Percentiles rank a stretch among this genome's conserved stretches.
Evolutionary conservation across 2,113 vertebrate species (phyloP).

Genomic region (Bolborhynchus lineola): DNA sequence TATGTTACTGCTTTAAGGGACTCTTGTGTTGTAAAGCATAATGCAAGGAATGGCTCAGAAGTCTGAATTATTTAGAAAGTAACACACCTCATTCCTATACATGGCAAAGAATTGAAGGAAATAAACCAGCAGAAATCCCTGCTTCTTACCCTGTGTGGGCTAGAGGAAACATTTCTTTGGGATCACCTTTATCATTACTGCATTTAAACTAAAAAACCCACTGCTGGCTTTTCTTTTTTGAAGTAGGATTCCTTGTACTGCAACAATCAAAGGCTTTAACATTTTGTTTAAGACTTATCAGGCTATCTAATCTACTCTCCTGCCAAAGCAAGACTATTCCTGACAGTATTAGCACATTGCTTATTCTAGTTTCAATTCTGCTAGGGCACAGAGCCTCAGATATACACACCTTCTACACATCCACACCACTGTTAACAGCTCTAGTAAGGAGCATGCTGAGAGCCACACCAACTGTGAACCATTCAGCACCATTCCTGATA

Average conservation of each 20-base stretch:
- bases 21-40: background rate
- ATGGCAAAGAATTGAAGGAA: background rate
- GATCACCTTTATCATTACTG: background rate
- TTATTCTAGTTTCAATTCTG: constrained; percentile 39
- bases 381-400: background rate
- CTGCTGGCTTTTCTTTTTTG: background rate
- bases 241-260: background rate
- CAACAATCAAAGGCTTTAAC: background rate
- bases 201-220: background rate
- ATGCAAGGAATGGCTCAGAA: background rate
- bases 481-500: background rate
- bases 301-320: background rate
- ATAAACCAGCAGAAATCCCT: background rate
- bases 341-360: constrained; percentile 23
- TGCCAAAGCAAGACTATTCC: constrained; percentile 55
- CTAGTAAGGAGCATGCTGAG: background rate
- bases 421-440: background rate
- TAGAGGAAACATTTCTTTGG: background rate
- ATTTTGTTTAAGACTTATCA: background rate
- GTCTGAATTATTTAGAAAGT: background rate
- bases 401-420: background rate
- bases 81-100: background rate
- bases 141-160: background rate
- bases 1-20: background rate
- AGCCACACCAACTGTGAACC: background rate